These are phyloP conservation scores for Anguilla pacifica DNA, from an alignment of 2,797 vertebrate species.

Conservation along the genomic window DNA sequence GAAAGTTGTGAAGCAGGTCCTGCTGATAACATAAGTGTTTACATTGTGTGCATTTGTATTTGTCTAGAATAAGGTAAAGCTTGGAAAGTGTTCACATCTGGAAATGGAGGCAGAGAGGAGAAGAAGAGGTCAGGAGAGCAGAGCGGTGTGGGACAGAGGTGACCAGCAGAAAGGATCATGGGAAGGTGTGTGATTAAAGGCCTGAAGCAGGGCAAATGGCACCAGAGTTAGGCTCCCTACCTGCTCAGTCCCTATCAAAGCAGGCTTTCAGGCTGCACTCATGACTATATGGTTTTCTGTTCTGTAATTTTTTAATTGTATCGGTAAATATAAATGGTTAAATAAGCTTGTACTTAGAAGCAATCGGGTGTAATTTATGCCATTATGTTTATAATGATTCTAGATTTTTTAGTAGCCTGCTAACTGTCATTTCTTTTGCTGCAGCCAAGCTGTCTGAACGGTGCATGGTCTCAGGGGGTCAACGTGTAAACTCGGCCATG, in stretches of 20 bases:
- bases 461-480: constrained; percentile 54
- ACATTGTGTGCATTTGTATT: constrained; percentile 14
- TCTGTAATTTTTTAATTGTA: no score
- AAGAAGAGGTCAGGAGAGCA: constrained; percentile 40
- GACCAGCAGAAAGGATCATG: constrained; percentile 61
- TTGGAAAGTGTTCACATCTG: constrained; percentile 73
- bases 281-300: not conserved
- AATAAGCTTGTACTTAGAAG: no score
- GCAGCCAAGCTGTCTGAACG: constrained; percentile 62
- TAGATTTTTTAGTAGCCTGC: not conserved
- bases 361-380: not conserved
- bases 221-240: not conserved
- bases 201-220: not conserved
- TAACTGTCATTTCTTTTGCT: constrained; percentile 18
- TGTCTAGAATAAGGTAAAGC: constrained; percentile 64
- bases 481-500: constrained; percentile 69
- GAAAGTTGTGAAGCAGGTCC: not conserved
- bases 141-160: constrained; percentile 66
- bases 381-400: not conserved
- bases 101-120: constrained; percentile 63
- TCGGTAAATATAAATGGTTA: no score
- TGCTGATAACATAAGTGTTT: not conserved
- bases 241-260: not conserved
- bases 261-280: not conserved
- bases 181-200: constrained; percentile 50